Evolutionary conservation across 2,113 vertebrate species (phyloP).

Genomic region (Ovis aries): DNA sequence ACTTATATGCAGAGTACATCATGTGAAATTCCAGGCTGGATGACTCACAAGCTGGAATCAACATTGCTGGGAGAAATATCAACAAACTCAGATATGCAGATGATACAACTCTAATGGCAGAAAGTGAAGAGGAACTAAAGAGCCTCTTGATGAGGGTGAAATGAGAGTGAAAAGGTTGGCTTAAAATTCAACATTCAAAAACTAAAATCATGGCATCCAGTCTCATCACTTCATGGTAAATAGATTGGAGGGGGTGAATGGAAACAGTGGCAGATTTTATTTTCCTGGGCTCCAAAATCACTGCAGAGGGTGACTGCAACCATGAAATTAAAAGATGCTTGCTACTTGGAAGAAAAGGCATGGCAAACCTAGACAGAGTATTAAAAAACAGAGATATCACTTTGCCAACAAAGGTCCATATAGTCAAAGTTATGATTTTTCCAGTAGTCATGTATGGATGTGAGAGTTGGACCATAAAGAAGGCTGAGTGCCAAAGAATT

Average conservation of each 20-base stretch:
- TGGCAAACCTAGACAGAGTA: neutral
- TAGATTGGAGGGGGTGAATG: neutral
- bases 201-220: neutral
- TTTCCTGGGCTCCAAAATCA: neutral
- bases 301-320: neutral
- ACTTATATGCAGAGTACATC: neutral
- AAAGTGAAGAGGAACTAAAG: neutral
- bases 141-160: neutral
- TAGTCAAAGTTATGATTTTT: neutral
- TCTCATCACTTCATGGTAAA: neutral
- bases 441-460: neutral
- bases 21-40: neutral
- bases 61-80: neutral
- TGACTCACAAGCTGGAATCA: neutral
- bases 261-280: neutral
- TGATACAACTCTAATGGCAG: neutral
- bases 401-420: neutral
- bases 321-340: neutral
- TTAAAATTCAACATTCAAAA: neutral
- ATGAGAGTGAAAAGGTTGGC: neutral
- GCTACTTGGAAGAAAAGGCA: neutral
- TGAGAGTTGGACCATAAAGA: neutral
- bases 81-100: neutral
- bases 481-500: neutral
- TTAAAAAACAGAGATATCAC: neutral